Evolutionary conservation across 1,140 invertebrate genomes (phyloP).

Genomic region (fruit fly (Drosophila melanogaster)): DNA sequence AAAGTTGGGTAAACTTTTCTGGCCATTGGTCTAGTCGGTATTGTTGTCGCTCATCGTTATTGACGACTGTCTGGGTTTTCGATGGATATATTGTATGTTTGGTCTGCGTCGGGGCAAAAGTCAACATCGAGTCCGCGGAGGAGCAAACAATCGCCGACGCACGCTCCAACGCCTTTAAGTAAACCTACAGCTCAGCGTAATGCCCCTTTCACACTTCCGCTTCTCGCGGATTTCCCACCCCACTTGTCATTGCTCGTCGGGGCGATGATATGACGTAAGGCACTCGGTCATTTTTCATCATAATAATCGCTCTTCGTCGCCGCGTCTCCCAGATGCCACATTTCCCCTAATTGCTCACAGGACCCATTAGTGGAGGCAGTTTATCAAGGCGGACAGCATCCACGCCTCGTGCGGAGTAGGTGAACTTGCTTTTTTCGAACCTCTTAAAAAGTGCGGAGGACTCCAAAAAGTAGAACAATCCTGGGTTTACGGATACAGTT

Average conservation of each 20-base stretch:
- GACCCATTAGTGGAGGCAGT: not conserved
- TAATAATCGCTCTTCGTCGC: conserved; percentile 1
- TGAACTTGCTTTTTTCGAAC: not conserved
- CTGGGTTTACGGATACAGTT: too few species aligned
- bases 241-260: not conserved
- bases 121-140: conserved; percentile 44
- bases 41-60: conserved; percentile 50
- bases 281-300: not conserved
- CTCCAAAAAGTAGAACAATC: not conserved
- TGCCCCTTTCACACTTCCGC: not conserved
- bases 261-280: not conserved
- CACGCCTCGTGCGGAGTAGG: not conserved
- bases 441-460: not conserved
- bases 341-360: not conserved
- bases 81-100: conserved; percentile 53
- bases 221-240: too few species aligned
- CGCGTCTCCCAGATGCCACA: not conserved
- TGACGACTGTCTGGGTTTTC: conserved; percentile 66
- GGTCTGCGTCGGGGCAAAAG: conserved; percentile 48
- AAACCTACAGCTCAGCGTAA: conserved; percentile 14
- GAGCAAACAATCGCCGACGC: conserved; percentile 54
- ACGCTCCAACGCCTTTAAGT: conserved; percentile 38
- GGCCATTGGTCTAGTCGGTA: conserved; percentile 12
- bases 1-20: too few species aligned
- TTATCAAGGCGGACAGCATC: not conserved